These are phyloP conservation scores for Edolisoma coerulescens DNA, from an alignment of 2,113 vertebrate genomes.

Conservation along the genomic window DNA sequence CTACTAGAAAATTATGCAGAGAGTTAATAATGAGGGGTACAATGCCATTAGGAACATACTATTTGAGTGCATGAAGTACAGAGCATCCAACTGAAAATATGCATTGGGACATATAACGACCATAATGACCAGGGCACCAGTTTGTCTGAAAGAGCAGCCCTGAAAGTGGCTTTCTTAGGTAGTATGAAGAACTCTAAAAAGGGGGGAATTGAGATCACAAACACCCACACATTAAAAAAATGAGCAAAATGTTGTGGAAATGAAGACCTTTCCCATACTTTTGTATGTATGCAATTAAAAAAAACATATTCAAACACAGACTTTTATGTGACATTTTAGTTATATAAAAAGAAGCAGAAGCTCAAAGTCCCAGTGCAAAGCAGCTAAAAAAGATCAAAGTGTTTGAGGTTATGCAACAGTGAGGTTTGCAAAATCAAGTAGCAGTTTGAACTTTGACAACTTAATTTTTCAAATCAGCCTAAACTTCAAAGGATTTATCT, in stretches of 20 bases:
- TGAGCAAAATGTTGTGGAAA: background rate
- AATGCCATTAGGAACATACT: background rate
- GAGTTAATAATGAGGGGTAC: background rate
- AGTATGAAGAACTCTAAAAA: background rate
- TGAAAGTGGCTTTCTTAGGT: background rate
- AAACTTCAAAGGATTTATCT: constrained; percentile 49
- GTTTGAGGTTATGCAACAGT: background rate
- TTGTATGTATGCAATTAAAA: background rate
- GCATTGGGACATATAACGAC: background rate
- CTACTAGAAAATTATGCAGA: constrained; percentile 10
- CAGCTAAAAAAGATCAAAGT: constrained; percentile 55
- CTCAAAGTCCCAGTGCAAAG: background rate
- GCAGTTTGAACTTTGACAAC: constrained; percentile 17
- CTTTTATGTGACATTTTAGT: background rate
- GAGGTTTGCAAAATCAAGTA: constrained; percentile 34
- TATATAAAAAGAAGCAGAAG: background rate
- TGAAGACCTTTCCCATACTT: background rate
- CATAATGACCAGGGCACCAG: background rate
- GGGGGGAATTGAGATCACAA: background rate
- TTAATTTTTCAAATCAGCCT: constrained; percentile 43
- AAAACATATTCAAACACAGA: background rate
- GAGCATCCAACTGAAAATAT: background rate
- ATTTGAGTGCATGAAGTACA: background rate
- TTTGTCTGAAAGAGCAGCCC: background rate
- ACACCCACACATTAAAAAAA: background rate